Evolutionary conservation across 1,140 invertebrate species (phyloP), one percentile per base, ranked within the genome.

Genomic region (Magallana angulata): DNA sequence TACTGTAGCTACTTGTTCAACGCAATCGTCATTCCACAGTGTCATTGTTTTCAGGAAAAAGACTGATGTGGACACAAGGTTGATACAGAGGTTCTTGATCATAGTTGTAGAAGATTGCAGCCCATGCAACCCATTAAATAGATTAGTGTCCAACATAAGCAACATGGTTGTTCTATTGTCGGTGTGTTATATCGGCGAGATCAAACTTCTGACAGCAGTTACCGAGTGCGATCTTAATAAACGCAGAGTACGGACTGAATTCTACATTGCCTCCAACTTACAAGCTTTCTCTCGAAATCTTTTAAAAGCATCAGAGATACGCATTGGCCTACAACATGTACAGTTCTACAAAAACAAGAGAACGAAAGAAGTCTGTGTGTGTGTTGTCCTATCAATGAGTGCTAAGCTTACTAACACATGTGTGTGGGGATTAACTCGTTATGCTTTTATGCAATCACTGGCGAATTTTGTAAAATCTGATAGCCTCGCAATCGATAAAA

Each of bases 371-470:
- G 68, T 76, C 24, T 30, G 24, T 36, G 68, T 76, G 11, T 30
- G 68, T 30, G 24, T 76, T 36, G 68, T 76, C 68, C 14, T 76
- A 7, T 76, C 68, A 76, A 12, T 30, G 14, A 12, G 36, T 76
- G 24, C 36, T 24, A 76, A 76, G 30, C 68, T 30, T 76, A 12
- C 3, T 12, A 30, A 30, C 30, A 76, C 68, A 8, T 76, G 68
- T 12, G 11, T 11, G 24, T 76, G 14, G 8, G 68, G 68, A 30
- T 12, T 76, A 5, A 76, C 68, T 76, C 68, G 68, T 12, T 36
- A 76, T 76, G 68, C 24, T 76, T 76, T 76, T 30, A 76, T 76
- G 68, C 24, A 76, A 30, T 30, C 68, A 12, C 14, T 76, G 36
- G 36, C 68, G 36, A 30, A 76, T 30, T 30, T 76, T 36, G 68